These are phyloP conservation scores for Pseudomugil gertrudae DNA, from an alignment of 2,797 vertebrate species.

Conservation along the genomic window DNA sequence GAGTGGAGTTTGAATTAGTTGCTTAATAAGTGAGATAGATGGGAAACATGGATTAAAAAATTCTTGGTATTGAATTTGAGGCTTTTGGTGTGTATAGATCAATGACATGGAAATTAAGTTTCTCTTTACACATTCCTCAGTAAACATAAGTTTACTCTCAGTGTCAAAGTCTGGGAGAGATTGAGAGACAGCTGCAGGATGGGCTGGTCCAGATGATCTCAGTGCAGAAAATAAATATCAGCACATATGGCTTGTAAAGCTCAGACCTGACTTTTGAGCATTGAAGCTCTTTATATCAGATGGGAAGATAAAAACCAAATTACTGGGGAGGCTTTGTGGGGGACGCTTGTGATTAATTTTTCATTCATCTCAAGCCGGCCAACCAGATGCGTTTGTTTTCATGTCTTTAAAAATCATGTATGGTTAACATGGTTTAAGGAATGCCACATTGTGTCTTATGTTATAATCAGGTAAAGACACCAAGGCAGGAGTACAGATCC, in stretches of 20 bases:
- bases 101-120: neutral
- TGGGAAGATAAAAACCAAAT: neutral
- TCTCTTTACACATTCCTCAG: conserved; percentile 9
- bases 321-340: neutral
- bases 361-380: neutral
- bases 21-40: conserved; percentile 1
- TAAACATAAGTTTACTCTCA: conserved; percentile 6
- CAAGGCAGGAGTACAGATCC: neutral
- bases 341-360: neutral
- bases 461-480: neutral
- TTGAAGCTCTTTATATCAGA: conserved; percentile 36
- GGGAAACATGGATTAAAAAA: neutral
- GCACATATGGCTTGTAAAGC: conserved; percentile 54
- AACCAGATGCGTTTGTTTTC: neutral
- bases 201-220: conserved; percentile 51
- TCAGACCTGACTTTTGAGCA: conserved; percentile 30
- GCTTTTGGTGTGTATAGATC: neutral
- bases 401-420: neutral
- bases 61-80: neutral
- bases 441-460: neutral
- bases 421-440: neutral
- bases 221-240: conserved; percentile 25
- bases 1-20: neutral
- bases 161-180: conserved; percentile 40
- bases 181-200: conserved; percentile 54